phyloP scores from a whole-genome alignment of 2,797 vertebrate species.

The Nyctibius grandis region DNA sequence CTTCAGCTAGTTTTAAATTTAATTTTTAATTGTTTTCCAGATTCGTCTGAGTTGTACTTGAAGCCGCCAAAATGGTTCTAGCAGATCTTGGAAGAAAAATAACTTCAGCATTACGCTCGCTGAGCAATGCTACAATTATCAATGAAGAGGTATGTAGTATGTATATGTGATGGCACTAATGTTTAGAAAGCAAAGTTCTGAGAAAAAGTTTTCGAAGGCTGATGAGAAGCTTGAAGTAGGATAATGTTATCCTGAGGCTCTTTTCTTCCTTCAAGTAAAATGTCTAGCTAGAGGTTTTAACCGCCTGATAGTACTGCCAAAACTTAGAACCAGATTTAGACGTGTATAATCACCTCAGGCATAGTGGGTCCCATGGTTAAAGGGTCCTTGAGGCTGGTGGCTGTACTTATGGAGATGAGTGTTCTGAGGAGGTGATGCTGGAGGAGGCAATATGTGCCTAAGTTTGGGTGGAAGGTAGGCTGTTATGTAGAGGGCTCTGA shows the following conservation, averaged over 20 bases:
- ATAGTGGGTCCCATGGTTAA: not conserved
- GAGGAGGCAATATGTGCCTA: not conserved
- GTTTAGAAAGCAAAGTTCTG: not conserved
- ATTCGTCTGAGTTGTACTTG: slow-evolving; percentile 33
- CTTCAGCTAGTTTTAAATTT: not conserved
- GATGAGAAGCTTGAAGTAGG: not conserved
- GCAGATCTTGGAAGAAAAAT: slow-evolving; percentile 98
- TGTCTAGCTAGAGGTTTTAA: not conserved
- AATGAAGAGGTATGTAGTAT: slow-evolving; percentile 88
- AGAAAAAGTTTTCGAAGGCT: not conserved
- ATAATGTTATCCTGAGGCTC: not conserved
- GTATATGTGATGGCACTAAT: not conserved
- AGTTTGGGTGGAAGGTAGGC: not conserved
- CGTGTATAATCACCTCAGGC: not conserved
- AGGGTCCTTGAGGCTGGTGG: not conserved
- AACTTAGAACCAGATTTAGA: not conserved
- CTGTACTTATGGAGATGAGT: accelerated
- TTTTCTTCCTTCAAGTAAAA: not conserved
- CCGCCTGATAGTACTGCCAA: not conserved
- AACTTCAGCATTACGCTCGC: slow-evolving; percentile 93
- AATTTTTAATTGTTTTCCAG: not conserved
- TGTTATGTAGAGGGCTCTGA: not conserved
- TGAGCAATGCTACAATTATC: slow-evolving; percentile 99
- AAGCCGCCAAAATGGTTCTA: slow-evolving; percentile 89
- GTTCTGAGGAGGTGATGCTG: not conserved